Conservation (phyloP, 2,888 invertebrate species). For the Sepiola atlantica region DNA sequence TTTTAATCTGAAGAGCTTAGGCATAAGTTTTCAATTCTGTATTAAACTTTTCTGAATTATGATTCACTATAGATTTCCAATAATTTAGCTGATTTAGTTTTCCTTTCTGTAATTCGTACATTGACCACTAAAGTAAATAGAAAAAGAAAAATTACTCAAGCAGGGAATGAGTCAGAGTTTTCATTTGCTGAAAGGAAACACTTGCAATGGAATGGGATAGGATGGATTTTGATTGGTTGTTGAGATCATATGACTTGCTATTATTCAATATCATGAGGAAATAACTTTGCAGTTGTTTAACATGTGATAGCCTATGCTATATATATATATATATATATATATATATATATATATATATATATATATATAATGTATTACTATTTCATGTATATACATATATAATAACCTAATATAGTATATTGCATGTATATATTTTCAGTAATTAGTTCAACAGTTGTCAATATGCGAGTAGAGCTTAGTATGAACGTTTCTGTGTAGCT, state of each 20-base stretch:
- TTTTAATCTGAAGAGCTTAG: neutral
- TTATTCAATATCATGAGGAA: neutral
- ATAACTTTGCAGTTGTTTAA: neutral
- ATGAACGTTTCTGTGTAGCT: no score
- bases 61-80: neutral
- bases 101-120: neutral
- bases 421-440: no score
- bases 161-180: neutral
- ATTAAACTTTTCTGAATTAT: neutral
- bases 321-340: neutral
- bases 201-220: neutral
- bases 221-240: neutral
- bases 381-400: no score
- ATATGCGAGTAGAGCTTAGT: no score
- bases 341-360: neutral
- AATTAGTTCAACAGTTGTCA: no score
- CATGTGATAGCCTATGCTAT: neutral
- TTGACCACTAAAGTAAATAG: neutral
- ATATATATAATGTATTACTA: no score
- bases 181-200: neutral
- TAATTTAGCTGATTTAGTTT: neutral
- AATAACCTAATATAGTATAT: no score
- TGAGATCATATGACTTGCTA: neutral
- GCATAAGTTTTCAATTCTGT: neutral
- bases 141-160: neutral